Conservation (phyloP, 2,888 invertebrate species). For the Cheilosia vernalis region DNA sequence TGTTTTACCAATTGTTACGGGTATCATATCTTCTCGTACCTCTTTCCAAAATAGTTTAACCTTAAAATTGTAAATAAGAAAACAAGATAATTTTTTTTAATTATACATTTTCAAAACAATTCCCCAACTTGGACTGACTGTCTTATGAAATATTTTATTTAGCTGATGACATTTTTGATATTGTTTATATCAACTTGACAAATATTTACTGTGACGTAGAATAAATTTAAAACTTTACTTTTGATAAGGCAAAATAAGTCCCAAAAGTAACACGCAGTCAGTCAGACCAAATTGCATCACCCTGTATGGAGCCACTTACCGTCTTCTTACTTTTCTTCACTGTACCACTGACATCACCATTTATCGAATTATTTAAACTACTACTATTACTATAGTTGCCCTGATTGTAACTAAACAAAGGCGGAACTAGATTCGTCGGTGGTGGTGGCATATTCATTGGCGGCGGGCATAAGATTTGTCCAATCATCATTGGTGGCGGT, state of each 20-base stretch:
- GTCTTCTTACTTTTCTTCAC: slow-evolving; percentile 97
- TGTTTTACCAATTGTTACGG: slow-evolving; percentile 87
- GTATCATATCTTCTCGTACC: slow-evolving; percentile 88
- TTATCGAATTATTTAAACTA: slow-evolving; percentile 81
- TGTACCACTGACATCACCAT: slow-evolving; percentile 81
- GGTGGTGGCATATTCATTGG: slow-evolving; percentile 84
- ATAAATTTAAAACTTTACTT: neutral
- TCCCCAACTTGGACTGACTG: too few relatives aligned
- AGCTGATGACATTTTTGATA: too few relatives aligned
- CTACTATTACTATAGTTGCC: slow-evolving; percentile 81
- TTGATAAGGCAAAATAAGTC: too few relatives aligned
- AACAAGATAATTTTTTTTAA: too few relatives aligned
- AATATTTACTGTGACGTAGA: neutral
- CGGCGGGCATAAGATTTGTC: slow-evolving; percentile 81
- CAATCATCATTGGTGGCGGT: slow-evolving; percentile 84
- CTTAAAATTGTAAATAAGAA: slow-evolving; percentile 73
- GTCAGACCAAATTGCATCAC: too few relatives aligned
- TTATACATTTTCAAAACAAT: too few relatives aligned
- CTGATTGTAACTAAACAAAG: slow-evolving; percentile 83
- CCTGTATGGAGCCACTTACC: slow-evolving; percentile 83
- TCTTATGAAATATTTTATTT: too few relatives aligned
- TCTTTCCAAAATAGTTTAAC: slow-evolving; percentile 98
- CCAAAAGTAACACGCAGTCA: too few relatives aligned
- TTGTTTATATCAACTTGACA: too few relatives aligned
- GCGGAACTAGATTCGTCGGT: slow-evolving; percentile 84